A percentile compares a stretch with the other conserved stretches of the same genome.
Conservation (phyloP, 2,888 invertebrate genomes). For the Nemotelus nigrinus region DNA sequence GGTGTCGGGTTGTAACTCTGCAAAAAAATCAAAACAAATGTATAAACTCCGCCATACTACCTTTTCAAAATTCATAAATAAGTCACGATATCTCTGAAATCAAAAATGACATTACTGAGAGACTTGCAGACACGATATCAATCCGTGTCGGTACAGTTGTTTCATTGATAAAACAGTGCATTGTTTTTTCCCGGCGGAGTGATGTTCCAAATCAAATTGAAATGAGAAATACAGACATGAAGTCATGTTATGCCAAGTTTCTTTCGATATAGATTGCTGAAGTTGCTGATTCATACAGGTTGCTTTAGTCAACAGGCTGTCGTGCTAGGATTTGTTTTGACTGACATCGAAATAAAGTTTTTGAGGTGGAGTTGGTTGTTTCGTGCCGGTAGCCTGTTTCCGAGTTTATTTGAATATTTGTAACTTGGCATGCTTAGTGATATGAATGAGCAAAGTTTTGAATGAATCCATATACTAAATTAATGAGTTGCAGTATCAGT, state of each 20-base stretch:
- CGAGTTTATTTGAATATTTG: background rate
- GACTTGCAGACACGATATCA: constrained; percentile 13
- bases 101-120: constrained; percentile 34
- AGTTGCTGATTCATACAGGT: constrained; percentile 21
- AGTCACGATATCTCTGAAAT: constrained; percentile 34
- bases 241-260: too few species aligned
- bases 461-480: background rate
- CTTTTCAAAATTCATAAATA: constrained; percentile 34
- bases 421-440: background rate
- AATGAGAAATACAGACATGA: background rate
- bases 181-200: background rate
- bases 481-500: too few species aligned
- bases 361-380: background rate
- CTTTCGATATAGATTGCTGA: too few species aligned
- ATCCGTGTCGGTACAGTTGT: background rate
- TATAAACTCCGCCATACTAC: background rate
- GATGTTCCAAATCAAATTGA: background rate
- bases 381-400: background rate
- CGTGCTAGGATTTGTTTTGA: constrained; percentile 23
- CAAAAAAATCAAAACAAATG: constrained; percentile 14
- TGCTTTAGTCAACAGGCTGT: constrained; percentile 8
- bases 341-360: background rate
- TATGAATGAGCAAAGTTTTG: constrained; percentile 11
- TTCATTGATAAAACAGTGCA: constrained; percentile 39
- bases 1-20: background rate